Evolutionary conservation across 1,140 invertebrate species (phyloP), one percentile per base, ranked within the genome.

Genomic region (Acyrthosiphon pisum): DNA sequence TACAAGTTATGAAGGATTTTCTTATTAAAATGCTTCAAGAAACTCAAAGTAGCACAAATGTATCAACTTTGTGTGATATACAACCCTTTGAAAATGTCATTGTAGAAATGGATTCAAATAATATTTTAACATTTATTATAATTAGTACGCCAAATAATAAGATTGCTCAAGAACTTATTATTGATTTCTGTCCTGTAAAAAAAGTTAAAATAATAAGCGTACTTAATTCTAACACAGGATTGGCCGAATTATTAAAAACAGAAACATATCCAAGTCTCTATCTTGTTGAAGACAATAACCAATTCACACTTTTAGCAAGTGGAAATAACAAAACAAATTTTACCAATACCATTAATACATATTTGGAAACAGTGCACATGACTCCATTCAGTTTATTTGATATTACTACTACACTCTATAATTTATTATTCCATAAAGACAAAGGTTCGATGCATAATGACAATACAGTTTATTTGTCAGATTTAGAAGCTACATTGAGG

Each of bases 401-500:
- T 56, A 81, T 93, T 2, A 90, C 89, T 81, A 90, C 87, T 44
- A n/a, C 83, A 46, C 30, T 76, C 1, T 26, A 90, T 53, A 87
- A 76, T 90, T 20, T 93, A 41, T 84, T 94, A 95, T 53, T 93
- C 48, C 7, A 95, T 95, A 94, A 94, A 94, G 81, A 30, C 20
- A n/a, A 56, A 86, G 35, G 30, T 44, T 35, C 23, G 20, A 9
- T 18, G 1, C 23, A 48, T 26, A 7, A 50, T 23, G 94, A 94
- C 26, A 96, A 97, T 94, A 94, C 95, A 22, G 95, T 98, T 1
- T 98, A 97, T 95, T 97, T 98, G 95, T 96, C 97, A 91, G 98
- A 99, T 95, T 95, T 99, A 87, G 98, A 99, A 95, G 97, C 97
- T 94, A 97, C 98, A 0, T 94, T 99, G 23, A 96, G 96, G 94